Percentiles rank a stretch among this genome's conserved stretches.
Evolutionary conservation across 2,888 invertebrate genomes (phyloP).

Genomic region (Temnothorax rugatulus): DNA sequence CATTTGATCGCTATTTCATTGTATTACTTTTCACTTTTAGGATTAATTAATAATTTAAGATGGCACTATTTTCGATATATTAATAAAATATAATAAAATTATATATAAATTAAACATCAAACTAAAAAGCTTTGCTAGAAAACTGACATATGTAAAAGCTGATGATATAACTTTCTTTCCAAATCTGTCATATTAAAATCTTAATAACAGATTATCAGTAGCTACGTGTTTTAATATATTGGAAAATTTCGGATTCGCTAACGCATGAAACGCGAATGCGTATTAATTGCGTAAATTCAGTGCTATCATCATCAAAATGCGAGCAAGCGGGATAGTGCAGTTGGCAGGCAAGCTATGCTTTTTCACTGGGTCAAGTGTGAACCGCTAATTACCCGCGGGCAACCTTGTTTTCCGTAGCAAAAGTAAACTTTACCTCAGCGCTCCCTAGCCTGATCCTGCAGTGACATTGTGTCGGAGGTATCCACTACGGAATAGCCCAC

Average conservation of each 20-base stretch:
- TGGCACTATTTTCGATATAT: not conserved
- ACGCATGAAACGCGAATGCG: not conserved
- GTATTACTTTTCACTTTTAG: not conserved
- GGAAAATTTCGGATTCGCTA: not conserved
- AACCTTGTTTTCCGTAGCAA: slow-evolving; percentile 51
- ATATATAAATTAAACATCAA: not conserved
- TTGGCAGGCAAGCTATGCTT: slow-evolving; percentile 14
- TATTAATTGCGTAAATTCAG: not conserved
- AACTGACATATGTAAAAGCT: not conserved
- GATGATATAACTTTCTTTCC: not conserved
- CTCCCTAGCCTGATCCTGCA: not conserved
- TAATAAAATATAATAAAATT: slow-evolving; percentile 2
- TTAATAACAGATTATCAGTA: not conserved
- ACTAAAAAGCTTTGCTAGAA: not conserved
- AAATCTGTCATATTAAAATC: not conserved
- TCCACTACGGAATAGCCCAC: slow-evolving; percentile 33
- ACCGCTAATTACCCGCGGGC: slow-evolving; percentile 78
- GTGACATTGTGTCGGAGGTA: slow-evolving; percentile 24
- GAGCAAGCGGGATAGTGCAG: not conserved
- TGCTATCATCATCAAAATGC: not conserved
- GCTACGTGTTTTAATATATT: not conserved
- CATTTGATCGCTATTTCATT: not conserved
- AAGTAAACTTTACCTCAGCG: slow-evolving; percentile 43
- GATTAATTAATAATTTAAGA: not conserved
- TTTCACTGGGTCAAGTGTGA: slow-evolving; percentile 80